Evolutionary conservation across 1,140 invertebrate genomes (phyloP), one percentile per base, ranked within the genome.

Genomic region (Drosophila virilis): DNA sequence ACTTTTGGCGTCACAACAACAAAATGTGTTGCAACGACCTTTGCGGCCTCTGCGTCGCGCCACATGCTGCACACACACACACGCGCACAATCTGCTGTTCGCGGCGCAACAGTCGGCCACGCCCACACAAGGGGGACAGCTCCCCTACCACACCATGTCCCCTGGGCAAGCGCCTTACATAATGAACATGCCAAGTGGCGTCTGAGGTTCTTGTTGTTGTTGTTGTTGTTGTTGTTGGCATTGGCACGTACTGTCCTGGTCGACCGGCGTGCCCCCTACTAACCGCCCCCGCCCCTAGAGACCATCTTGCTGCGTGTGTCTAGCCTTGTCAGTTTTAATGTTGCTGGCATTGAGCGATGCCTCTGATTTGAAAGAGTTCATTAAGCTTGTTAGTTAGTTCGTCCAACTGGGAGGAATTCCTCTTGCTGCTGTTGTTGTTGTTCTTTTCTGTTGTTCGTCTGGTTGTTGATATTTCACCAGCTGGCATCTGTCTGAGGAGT

Each of bases 321-420:
- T 72, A 48, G 68, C 61, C 40, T 60, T 86, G 75, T 88, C 78
- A 81, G 82, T 88, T 82, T 88, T 79, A 86, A 86, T 88, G 83
- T 86, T 77, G 78, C 62, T 86, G 78, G 78, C 78, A 86, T 88
- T 86, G 78, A 86, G 82, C 76, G 82, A 86, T 86, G 83, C 48
- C 82, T 76, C 64, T 86, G 82, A 86, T 86, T 86, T 82, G 74
- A 88, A 86, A 81, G 78, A 88, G 83, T 86, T 86, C 82, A 86
- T 86, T 86, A 86, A 86, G 82, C 71, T 86, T 62, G 82, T 86
- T 85, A 62, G 42, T 69, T 66, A 57, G 61, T 66, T 66, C 50
- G 50, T 60, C 43, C 82, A 78, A 72, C 67, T 40, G 67, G 69
- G 74, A 61, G 35, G 35, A 10, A 66, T 45, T 48, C 33, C 32